Evolutionary conservation across 2,888 invertebrate species (phyloP).

Genomic region (Holacanthella duospinosa): DNA sequence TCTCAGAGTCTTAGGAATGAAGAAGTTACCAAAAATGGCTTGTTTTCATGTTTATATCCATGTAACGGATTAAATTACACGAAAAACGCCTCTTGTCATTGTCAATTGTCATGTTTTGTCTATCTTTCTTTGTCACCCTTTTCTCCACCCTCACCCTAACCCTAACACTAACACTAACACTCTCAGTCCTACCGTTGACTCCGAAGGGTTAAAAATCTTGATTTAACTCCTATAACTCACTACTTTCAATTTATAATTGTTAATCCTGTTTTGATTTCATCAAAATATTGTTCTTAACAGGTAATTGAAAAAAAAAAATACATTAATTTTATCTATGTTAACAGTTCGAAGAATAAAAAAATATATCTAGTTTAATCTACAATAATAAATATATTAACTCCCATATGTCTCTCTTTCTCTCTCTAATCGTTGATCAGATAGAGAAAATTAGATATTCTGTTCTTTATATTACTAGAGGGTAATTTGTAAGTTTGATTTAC

Average conservation of each 20-base stretch:
- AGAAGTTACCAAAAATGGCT: background rate
- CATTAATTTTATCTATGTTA: no score
- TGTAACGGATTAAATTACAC: background rate
- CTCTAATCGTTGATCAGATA: no score
- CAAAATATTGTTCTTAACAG: background rate
- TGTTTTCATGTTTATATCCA: background rate
- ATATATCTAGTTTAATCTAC: no score
- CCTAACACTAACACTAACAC: background rate
- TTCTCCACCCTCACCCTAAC: background rate
- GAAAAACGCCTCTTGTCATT: background rate
- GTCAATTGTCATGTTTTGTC: conserved; percentile 5
- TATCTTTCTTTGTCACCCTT: background rate
- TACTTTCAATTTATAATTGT: background rate
- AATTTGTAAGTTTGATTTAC: background rate
- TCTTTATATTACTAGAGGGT: no score
- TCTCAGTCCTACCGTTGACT: background rate
- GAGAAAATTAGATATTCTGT: no score
- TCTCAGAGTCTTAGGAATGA: no score
- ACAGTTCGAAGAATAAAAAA: no score
- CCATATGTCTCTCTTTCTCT: no score
- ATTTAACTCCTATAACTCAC: no score
- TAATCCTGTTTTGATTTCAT: background rate
- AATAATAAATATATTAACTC: no score
- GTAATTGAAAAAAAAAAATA: conserved; percentile 1
- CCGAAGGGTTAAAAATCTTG: no score